Conservation (phyloP, 2,797 vertebrate species). For the Sebastes kiyomatsui region DNA sequence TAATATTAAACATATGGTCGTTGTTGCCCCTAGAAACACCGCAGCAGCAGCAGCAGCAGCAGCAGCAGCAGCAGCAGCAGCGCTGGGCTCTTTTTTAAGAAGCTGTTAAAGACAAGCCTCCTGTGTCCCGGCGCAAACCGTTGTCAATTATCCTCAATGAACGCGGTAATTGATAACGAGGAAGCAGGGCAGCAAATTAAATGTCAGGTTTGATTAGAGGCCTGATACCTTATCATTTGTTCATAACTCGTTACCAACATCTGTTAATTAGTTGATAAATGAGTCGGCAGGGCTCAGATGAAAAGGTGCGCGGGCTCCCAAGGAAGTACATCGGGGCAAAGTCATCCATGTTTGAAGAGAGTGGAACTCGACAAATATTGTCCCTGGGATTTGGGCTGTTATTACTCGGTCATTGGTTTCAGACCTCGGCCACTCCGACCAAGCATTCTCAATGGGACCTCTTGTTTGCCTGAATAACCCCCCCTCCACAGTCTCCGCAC, state of each 20-base stretch:
- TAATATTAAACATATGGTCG: slow-evolving; percentile 90
- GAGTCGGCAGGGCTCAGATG: slow-evolving; percentile 72
- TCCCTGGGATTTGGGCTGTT: slow-evolving; percentile 80
- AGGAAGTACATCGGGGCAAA: slow-evolving; percentile 70
- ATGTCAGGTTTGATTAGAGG: slow-evolving; percentile 85
- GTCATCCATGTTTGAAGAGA: slow-evolving; percentile 78
- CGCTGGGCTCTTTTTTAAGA: slow-evolving; percentile 43
- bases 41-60: slow-evolving; percentile 30
- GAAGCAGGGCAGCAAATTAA: slow-evolving; percentile 86
- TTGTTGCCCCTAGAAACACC: slow-evolving; percentile 76
- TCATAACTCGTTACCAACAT: slow-evolving; percentile 85
- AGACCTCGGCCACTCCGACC: slow-evolving; percentile 70
- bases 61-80: slow-evolving; percentile 55
- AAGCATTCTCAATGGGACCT: slow-evolving; percentile 72
- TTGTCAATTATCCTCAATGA: slow-evolving; percentile 80
- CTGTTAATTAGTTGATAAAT: slow-evolving; percentile 85
- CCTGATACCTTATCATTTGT: slow-evolving; percentile 87
- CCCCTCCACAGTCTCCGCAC: slow-evolving; percentile 53
- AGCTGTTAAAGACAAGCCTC: slow-evolving; percentile 79
- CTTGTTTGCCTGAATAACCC: slow-evolving; percentile 67
- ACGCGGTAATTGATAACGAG: slow-evolving; percentile 83
- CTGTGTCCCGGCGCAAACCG: slow-evolving; percentile 66
- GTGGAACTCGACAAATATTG: slow-evolving; percentile 80
- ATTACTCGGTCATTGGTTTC: slow-evolving; percentile 82
- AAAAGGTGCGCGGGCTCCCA: slow-evolving; percentile 65